phyloP scores from a whole-genome alignment of 2,888 invertebrate species.

The Caradrina clavipalpis region DNA sequence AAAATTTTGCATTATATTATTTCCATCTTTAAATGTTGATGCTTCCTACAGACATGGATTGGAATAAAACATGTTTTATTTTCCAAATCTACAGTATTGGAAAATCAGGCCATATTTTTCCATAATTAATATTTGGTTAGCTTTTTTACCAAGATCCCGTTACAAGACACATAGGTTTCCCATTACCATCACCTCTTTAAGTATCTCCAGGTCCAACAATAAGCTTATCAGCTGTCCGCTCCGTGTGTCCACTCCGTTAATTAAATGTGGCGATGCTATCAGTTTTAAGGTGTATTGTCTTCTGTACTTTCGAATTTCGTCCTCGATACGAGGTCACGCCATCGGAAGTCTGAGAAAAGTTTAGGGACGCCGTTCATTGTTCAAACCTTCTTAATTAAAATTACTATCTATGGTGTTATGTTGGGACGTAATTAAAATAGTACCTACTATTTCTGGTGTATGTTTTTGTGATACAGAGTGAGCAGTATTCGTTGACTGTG shows the following conservation, averaged over 20 bases:
- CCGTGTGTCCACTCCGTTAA: slow-evolving; percentile 70
- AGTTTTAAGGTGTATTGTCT: slow-evolving; percentile 72
- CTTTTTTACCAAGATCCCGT: slow-evolving; percentile 5
- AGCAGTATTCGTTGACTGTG: neutral
- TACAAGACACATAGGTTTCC: slow-evolving; percentile 20
- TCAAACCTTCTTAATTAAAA: slow-evolving; percentile 54
- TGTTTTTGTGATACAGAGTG: neutral
- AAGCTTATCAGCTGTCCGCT: slow-evolving; percentile 49
- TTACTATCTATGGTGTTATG: slow-evolving; percentile 42
- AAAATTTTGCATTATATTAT: neutral
- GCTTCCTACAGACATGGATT: neutral
- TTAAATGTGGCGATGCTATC: slow-evolving; percentile 77
- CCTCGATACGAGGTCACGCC: slow-evolving; percentile 74
- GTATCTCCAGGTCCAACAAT: slow-evolving; percentile 25
- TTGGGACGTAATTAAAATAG: slow-evolving; percentile 16
- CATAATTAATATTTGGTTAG: no score
- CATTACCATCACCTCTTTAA: slow-evolving; percentile 13
- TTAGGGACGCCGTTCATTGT: slow-evolving; percentile 60
- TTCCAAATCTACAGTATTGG: neutral
- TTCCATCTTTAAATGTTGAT: neutral
- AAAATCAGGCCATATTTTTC: slow-evolving; percentile 4
- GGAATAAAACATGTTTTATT: no score
- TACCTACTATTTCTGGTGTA: neutral
- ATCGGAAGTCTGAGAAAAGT: slow-evolving; percentile 66
- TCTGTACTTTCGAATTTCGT: slow-evolving; percentile 77